Conservation (phyloP, 2,113 vertebrate species). For the Thalassarche chlororhynchos region DNA sequence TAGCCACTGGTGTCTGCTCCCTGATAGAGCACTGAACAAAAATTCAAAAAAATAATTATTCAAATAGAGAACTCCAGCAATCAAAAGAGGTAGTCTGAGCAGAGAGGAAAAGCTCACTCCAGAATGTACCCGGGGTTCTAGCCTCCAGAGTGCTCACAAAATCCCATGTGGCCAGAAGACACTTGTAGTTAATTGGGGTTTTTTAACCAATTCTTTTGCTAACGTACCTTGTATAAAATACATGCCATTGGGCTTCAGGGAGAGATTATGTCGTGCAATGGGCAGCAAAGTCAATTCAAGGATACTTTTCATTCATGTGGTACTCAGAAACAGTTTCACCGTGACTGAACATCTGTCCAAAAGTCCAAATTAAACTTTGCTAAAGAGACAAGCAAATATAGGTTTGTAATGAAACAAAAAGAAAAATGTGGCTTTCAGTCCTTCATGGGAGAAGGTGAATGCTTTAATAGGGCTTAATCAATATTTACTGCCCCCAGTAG, state of each 20-base stretch:
- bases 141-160: neutral
- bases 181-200: fast-evolving
- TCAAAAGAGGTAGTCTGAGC: neutral
- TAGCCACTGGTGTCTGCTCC: neutral
- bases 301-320: neutral
- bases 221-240: neutral
- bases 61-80: neutral
- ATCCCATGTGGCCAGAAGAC: neutral
- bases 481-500: neutral
- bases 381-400: neutral
- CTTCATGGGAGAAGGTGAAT: neutral
- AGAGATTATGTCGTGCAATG: neutral
- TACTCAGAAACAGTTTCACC: neutral
- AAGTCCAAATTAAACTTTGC: neutral
- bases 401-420: neutral
- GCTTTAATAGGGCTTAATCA: neutral
- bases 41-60: neutral
- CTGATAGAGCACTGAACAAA: neutral
- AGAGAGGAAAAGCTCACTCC: neutral
- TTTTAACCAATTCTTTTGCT: neutral
- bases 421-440: neutral
- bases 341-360: neutral
- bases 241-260: neutral
- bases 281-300: neutral
- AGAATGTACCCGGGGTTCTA: neutral